Percentiles rank a stretch among this genome's conserved stretches.
Conservation (phyloP, 35 echinoderm and acorn worm genomes). For the Hemicentrotus pulcherrimus region DNA sequence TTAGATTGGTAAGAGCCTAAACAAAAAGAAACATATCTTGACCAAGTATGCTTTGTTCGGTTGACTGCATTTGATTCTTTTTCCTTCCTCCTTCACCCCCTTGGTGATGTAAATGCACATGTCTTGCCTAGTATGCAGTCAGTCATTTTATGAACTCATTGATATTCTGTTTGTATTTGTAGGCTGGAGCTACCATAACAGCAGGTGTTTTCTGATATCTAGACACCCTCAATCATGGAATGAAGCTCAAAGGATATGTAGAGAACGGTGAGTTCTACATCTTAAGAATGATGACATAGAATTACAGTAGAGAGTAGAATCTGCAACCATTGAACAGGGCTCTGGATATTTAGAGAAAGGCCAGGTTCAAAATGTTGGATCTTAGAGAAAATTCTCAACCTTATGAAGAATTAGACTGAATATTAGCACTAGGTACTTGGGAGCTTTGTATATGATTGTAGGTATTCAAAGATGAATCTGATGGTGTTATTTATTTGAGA, state of each 20-base stretch:
- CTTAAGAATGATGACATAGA: not conserved
- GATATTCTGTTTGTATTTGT: not conserved
- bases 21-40: too few relatives aligned
- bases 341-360: not conserved
- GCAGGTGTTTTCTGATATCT: constrained; percentile 77
- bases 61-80: too few relatives aligned
- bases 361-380: not conserved
- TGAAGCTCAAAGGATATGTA: constrained; percentile 84
- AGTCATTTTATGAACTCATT: not conserved
- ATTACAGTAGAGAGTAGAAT: not conserved
- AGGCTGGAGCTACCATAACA: constrained; percentile 83
- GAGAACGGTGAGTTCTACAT: constrained; percentile 70
- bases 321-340: not conserved
- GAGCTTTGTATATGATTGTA: too few relatives aligned
- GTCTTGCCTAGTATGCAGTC: not conserved
- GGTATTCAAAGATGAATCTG: too few relatives aligned
- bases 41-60: too few relatives aligned
- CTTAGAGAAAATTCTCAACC: not conserved
- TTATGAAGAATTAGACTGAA: not conserved
- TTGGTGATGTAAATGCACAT: too few relatives aligned
- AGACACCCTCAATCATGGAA: constrained; percentile 76
- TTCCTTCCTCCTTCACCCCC: too few relatives aligned
- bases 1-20: too few relatives aligned
- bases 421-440: too few relatives aligned
- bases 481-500: too few relatives aligned